These are phyloP conservation scores for Drosophila miranda DNA, from an alignment of 1,140 invertebrate genomes.

Conservation along the genomic window DNA sequence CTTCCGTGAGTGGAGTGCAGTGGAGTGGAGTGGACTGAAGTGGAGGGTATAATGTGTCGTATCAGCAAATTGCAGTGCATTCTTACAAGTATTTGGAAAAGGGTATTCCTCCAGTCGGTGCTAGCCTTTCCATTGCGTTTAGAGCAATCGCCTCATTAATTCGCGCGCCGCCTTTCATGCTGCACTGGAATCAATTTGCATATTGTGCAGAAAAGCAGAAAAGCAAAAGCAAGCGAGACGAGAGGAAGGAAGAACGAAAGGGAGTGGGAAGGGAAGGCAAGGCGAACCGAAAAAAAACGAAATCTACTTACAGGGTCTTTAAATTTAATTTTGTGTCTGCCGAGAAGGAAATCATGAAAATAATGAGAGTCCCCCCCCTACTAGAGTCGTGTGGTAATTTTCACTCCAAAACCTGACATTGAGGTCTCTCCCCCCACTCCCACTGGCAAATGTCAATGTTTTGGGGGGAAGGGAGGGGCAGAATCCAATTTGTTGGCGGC, in stretches of 20 bases:
- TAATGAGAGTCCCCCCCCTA: slow-evolving; percentile 54
- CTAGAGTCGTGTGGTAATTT: slow-evolving; percentile 55
- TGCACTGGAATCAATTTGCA: slow-evolving; percentile 79
- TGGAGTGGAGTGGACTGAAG: too few species aligned
- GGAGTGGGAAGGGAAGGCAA: neutral
- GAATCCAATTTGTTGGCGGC: slow-evolving; percentile 16
- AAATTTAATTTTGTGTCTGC: slow-evolving; percentile 67
- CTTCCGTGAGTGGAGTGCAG: too few species aligned
- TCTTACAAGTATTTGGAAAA: neutral
- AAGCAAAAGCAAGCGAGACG: neutral
- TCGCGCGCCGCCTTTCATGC: slow-evolving; percentile 70
- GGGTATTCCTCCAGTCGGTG: slow-evolving; percentile 1
- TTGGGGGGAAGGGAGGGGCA: slow-evolving; percentile 2
- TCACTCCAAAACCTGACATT: slow-evolving; percentile 54
- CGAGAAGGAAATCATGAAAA: slow-evolving; percentile 56
- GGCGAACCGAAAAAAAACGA: slow-evolving; percentile 40
- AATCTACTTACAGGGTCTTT: slow-evolving; percentile 78
- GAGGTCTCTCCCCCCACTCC: slow-evolving; percentile 27
- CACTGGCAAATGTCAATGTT: slow-evolving; percentile 72
- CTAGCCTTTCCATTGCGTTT: slow-evolving; percentile 33
- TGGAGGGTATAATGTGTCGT: too few species aligned
- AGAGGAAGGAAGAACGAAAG: slow-evolving; percentile 15
- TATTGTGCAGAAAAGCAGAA: slow-evolving; percentile 69
- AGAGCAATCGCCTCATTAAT: slow-evolving; percentile 80
- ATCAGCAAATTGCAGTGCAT: neutral